Base-by-base conservation (phyloP, 2,888 invertebrate species). In the Sympetrum striolatum region DNA sequence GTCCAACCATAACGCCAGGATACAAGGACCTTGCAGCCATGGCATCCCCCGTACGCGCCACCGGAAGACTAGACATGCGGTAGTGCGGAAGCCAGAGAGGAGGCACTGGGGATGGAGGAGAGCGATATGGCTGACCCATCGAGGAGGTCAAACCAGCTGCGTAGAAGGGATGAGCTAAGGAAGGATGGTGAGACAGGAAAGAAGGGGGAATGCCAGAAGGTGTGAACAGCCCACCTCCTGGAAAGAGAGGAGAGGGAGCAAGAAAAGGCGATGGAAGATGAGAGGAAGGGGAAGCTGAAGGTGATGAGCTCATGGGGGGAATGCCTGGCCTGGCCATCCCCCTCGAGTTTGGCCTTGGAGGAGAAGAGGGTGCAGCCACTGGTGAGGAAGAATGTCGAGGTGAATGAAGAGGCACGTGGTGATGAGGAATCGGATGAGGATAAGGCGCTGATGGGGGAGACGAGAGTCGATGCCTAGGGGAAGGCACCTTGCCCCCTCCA, bases 391-490 rank as follows among this genome's bases (percentile, higher is more conserved):
- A 60, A 81, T 91, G 91, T 90, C 90, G 91, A 37, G 91, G 92
- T 73, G 91, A 92, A 91, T 93, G 91, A 93, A 93, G 93, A 94
- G 94, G 92, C 93, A 31, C 91, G 91, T 73, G 48, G 10, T 48
- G 53, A 35, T 79, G 80, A 90, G 35, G 80, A n/a, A 60, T 81
- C 90, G 64, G 91, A 90, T 18, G 90, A 58, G 58, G 90, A 90
- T 60, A 81, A 25, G 90, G 60, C 79, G 81, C 48, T 53, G 86
- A 73, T 58, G 91, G 60, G 86, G 90, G 80, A 44, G 90, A 90
- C 44, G 79, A 53, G 44, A 90, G 60, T 58, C 90, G 90, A 79
- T 90, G 90, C 81, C 91, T 48, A 39, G 91, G 90, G 10, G 91
- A 91, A 80, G 91, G 86, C 86, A 86, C 86, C 64, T 90, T 91